Evolutionary conservation across 1,140 invertebrate species (phyloP), one percentile per base, ranked within the genome.

Genomic region (Ceratosolen solmsi): DNA sequence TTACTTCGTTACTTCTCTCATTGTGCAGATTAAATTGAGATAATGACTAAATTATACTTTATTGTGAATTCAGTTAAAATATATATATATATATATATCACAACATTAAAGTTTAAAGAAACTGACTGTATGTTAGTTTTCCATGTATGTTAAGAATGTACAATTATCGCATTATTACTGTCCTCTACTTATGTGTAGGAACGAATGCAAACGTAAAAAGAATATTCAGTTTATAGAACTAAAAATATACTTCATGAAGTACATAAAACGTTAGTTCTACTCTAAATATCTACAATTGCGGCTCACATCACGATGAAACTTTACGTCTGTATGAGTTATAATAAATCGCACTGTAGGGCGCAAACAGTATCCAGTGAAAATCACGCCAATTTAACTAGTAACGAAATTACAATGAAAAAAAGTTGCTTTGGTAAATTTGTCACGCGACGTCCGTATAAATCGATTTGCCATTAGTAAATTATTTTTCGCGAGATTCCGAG

Each of bases 381-480:
- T 17, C n/a, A 15, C 15, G 7, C 0, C n/a, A 1, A 71, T 25
- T 54, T 54, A 4, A 22, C 13, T 54, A 15, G 51, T 22, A 54
- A 22, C 9, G 9, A 22, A 54, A 54, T 11, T 11, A 54, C 41
- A 13, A 46, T 5, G 41, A 46, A 46, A 13, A 22, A 54, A 54
- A 8, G 20, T 11, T 54, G 5, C 33, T 71, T 71, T 30, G 25
- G 41, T 71, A 49, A 68, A 68, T 68, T 68, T 68, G 15, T 38
- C 5, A 33, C 2, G 33, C 33, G 33, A 4, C 4, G 1, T 0
- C 1, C 33, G 1, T 33, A 22, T 4, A 38, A 68, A 68, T 68
- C 33, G 33, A n/a, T 71, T 27, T 20, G 25, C 38, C 70, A 71
- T 71, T 71, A 71, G 70, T 49, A 49, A 71, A 68, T 68, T 49